Base-by-base conservation (phyloP, 2,888 invertebrate genomes). In the Drosophila siamana region DNA sequence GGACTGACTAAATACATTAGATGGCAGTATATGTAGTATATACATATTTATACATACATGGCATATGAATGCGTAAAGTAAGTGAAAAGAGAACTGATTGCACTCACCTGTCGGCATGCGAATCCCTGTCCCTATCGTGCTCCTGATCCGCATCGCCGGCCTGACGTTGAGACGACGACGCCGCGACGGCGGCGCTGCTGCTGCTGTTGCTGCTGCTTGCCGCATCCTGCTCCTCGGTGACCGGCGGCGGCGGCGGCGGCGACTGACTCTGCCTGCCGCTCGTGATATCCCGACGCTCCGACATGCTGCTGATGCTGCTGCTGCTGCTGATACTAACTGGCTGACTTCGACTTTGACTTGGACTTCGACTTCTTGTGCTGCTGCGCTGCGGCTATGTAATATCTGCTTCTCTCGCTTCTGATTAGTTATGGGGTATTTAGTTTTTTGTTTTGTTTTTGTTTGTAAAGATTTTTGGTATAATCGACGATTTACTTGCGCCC, bases 71-170 rank as follows among this genome's bases (percentile, higher is more conserved):
- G 50, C n/a, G n/a, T n/a, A n/a, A n/a, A n/a, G n/a, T n/a, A n/a
- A 46, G 7, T 2, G 1, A 36, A n/a, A 43, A 7, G 1, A 0
- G 24, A 16, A 24, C 13, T 9, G 15, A 41, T 28, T 56, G 52
- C 26, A 87, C 83, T 84, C 65, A 84, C 88, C 84, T 88, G 66
- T 86, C 83, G 64, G 57, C 70, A 41, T 69, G 72, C 16, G 72
- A 50, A 0, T 85, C 82, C 30, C 61, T 66, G 7, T 74, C 83
- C 48, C 63, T 19, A 15, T 73, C 73, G 7, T 13, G 56, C 2
- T 78, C 78, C 43, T 26, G 52, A n/a, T 77, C 30, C 13, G 8
- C 40, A 8, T 78, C 73, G 11, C 15, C 15, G 47, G 6, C 50
- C 13, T 6, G 33, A 4, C 11, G 33, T 2, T 4, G n/a, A 11